phyloP scores from a whole-genome alignment of 2,797 vertebrate species.

The Acestrorhynchus altus region DNA sequence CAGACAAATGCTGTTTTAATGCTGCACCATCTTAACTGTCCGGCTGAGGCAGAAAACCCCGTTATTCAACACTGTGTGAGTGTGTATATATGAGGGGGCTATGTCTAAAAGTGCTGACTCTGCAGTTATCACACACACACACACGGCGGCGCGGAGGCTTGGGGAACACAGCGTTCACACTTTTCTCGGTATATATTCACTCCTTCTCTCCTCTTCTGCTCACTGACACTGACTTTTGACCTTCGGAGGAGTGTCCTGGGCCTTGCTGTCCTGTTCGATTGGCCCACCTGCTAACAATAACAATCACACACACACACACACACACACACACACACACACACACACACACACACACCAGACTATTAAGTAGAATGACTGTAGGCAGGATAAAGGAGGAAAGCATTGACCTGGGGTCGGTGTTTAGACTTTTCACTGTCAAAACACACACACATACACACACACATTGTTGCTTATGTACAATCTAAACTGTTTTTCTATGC shows the following conservation, averaged over 20 bases:
- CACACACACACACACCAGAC: conserved; percentile 5
- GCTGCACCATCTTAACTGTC: not conserved
- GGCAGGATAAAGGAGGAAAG: conserved; percentile 25
- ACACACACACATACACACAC: conserved; percentile 20
- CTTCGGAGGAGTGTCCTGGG: conserved; percentile 48
- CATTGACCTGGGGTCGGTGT: conserved; percentile 21
- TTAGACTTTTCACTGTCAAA: conserved; percentile 21
- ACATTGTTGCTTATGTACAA: no score
- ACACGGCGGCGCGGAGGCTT: no score
- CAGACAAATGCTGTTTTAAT: not conserved
- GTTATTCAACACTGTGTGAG: conserved; percentile 2
- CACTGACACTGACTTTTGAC: conserved; percentile 43
- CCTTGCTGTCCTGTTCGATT: conserved; percentile 62
- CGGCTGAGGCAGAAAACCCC: not conserved
- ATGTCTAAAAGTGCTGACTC: conserved; percentile 37
- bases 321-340: conserved; percentile 31
- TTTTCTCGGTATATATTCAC: conserved; percentile 34
- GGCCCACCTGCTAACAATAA: conserved; percentile 57
- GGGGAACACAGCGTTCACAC: conserved; percentile 25
- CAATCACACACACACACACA: no score
- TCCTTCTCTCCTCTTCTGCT: conserved; percentile 23
- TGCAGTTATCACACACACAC: no score
- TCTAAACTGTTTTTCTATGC: no score
- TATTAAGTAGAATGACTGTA: conserved; percentile 13
- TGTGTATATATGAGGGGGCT: not conserved